Evolutionary conservation across 2,797 vertebrate genomes (phyloP).

Genomic region (Dromococcyx pavoninus): DNA sequence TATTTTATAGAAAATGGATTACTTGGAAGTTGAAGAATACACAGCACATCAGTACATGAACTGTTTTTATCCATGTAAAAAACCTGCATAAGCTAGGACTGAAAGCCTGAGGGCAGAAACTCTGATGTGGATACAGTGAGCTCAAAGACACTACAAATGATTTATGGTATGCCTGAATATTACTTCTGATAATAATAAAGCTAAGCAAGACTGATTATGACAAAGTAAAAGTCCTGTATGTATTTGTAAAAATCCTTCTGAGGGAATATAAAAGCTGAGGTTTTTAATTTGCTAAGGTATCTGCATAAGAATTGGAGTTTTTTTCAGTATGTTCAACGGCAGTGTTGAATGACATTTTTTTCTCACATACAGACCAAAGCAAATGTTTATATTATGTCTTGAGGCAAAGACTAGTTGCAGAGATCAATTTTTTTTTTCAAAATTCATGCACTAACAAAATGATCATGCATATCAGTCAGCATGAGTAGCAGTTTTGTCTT

Average conservation of each 20-base stretch:
- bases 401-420: background rate
- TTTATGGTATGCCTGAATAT: background rate
- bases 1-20: background rate
- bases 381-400: background rate
- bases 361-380: background rate
- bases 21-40: background rate
- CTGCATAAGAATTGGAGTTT: background rate
- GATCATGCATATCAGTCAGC: background rate
- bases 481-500: background rate
- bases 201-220: background rate
- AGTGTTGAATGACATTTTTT: background rate
- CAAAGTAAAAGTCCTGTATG: background rate
- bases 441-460: background rate
- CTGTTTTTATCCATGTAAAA: background rate
- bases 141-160: background rate
- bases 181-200: background rate
- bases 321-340: background rate
- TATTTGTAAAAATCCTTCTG: background rate
- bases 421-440: background rate
- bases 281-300: background rate
- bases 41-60: background rate
- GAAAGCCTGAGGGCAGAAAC: background rate
- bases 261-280: background rate
- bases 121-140: background rate
- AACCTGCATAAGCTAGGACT: background rate